These are phyloP conservation scores for Pomacea maculata DNA, from an alignment of 1,140 invertebrate genomes.

Conservation along the genomic window DNA sequence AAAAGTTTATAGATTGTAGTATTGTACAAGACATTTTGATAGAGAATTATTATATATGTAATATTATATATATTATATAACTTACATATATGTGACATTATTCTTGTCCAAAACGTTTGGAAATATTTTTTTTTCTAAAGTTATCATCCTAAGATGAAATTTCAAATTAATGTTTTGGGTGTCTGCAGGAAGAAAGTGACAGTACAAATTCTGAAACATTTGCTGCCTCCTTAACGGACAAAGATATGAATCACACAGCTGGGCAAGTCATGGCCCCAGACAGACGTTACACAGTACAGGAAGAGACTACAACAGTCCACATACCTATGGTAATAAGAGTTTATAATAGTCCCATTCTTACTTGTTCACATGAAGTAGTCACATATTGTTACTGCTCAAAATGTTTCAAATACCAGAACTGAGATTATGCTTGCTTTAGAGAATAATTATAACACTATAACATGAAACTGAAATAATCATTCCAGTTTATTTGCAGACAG, in stretches of 20 bases:
- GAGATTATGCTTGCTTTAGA: background rate
- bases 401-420: no score
- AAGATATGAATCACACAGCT: background rate
- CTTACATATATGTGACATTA: no score
- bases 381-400: background rate
- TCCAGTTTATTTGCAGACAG: background rate
- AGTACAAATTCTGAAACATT: background rate
- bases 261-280: background rate
- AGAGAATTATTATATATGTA: no score
- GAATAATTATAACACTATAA: no score
- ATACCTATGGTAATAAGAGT: slow-evolving; percentile 22
- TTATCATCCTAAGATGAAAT: background rate
- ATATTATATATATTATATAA: no score
- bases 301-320: slow-evolving; percentile 22
- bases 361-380: background rate
- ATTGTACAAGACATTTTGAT: no score
- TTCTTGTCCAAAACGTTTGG: no score
- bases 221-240: background rate
- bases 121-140: no score
- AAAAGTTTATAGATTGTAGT: background rate
- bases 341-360: background rate
- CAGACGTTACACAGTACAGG: slow-evolving; percentile 19
- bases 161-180: background rate
- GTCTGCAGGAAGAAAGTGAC: background rate
- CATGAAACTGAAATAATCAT: background rate